Percentiles rank a stretch among this genome's conserved stretches.
Conservation (phyloP, 2,113 vertebrate genomes). For the Garra rufa region DNA sequence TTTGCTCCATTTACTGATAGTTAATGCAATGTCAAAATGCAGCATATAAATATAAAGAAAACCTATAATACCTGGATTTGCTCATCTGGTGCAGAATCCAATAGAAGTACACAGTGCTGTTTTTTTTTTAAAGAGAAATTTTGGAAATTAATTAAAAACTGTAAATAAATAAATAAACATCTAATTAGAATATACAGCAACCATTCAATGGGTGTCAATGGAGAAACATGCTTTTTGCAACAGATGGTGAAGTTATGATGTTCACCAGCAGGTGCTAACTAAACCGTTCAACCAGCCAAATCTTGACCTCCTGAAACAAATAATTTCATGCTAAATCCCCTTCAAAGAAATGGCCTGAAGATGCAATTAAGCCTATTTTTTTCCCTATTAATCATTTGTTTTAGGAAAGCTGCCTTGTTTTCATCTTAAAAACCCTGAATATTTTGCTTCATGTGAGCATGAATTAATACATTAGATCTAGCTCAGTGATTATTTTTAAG, state of each 20-base stretch:
- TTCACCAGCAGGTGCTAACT: constrained; percentile 3
- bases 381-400: constrained; percentile 32
- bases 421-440: constrained; percentile 28
- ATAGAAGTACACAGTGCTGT: neutral
- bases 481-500: constrained; percentile 24
- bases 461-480: constrained; percentile 38
- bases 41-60: too few species aligned
- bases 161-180: neutral
- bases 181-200: neutral
- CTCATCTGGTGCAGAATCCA: neutral
- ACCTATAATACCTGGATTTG: neutral
- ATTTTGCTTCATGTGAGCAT: constrained; percentile 18
- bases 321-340: constrained; percentile 13
- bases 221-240: neutral
- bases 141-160: neutral
- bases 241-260: neutral
- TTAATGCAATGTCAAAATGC: constrained; percentile 4
- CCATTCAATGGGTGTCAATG: neutral
- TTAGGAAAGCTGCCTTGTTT: constrained; percentile 6
- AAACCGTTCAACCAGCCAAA: neutral
- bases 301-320: neutral
- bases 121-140: neutral
- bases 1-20: neutral
- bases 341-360: neutral
- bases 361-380: neutral